Percentiles rank a stretch among this genome's conserved stretches.
Evolutionary conservation across 2,888 invertebrate genomes (phyloP).

Genomic region (Aleiodes testaceus): DNA sequence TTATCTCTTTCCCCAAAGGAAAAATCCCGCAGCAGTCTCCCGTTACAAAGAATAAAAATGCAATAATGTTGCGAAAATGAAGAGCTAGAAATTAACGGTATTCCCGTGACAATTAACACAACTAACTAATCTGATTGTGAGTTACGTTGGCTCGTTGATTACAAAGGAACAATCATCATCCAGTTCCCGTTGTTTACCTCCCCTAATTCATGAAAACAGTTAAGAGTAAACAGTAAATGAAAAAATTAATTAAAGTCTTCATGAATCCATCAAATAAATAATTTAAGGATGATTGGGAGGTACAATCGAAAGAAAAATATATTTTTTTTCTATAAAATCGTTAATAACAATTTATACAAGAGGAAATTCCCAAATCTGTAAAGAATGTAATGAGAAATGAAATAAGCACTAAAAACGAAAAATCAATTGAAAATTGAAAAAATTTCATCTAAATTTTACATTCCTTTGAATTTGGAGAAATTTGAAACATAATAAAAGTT

Average conservation of each 20-base stretch:
- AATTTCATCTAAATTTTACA: too few relatives aligned
- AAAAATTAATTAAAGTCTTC: background rate
- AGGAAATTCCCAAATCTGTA: too few relatives aligned
- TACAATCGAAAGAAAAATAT: too few relatives aligned
- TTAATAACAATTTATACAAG: too few relatives aligned
- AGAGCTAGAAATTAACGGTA: constrained; percentile 1
- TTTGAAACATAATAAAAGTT: too few relatives aligned
- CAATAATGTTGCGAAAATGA: background rate
- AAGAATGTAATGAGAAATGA: too few relatives aligned
- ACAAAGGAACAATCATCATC: background rate
- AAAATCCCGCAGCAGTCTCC: background rate
- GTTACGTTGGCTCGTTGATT: constrained; percentile 16
- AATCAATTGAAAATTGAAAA: too few relatives aligned
- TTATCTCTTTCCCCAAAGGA: background rate
- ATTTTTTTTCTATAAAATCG: too few relatives aligned
- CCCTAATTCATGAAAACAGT: background rate
- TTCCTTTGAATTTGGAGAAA: too few relatives aligned
- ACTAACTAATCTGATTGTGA: constrained; percentile 7
- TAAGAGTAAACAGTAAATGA: background rate
- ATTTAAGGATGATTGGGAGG: too few relatives aligned
- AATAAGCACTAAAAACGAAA: too few relatives aligned
- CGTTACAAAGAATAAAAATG: constrained; percentile 1
- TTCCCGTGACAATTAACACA: constrained; percentile 17
- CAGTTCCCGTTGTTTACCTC: constrained; percentile 10
- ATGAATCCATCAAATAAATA: too few relatives aligned